Percentiles rank a stretch among this genome's conserved stretches.
phyloP scores from a whole-genome alignment of 2,888 invertebrate species.

The Athalia circularis region DNA sequence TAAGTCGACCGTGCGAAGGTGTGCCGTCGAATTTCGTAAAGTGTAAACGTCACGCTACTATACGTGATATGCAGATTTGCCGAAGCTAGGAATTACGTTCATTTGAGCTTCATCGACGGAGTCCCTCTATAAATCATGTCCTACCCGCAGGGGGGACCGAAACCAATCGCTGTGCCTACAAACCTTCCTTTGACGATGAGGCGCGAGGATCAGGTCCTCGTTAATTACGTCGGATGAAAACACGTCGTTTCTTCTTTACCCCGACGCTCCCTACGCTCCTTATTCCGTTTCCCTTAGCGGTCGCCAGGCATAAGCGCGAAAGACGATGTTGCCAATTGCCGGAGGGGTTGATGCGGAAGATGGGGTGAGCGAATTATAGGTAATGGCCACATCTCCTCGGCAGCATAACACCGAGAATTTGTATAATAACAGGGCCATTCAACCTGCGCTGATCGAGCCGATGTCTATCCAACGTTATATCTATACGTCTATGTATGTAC shows the following conservation, averaged over 20 bases:
- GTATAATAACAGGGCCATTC: conserved; percentile 37
- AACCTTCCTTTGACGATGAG: conserved; percentile 32
- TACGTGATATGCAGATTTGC: too few species aligned
- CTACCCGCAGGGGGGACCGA: not conserved
- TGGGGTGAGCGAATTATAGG: conserved; percentile 14
- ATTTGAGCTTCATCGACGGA: conserved; percentile 18
- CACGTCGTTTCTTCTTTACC: conserved; percentile 29
- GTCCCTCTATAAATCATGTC: conserved; percentile 20
- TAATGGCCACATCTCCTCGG: conserved; percentile 17
- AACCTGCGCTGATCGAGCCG: conserved; percentile 19
- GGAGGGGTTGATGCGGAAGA: not conserved
- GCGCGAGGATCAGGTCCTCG: conserved; percentile 22
- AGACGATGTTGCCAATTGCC: too few species aligned
- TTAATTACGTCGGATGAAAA: conserved; percentile 47
- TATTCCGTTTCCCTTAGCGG: too few species aligned
- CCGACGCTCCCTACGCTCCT: not conserved
- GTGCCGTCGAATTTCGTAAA: too few species aligned
- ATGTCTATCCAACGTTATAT: conserved; percentile 29
- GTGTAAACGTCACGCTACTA: too few species aligned
- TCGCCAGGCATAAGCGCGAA: not conserved
- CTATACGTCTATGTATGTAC: not conserved
- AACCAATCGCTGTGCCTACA: not conserved
- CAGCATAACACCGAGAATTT: conserved; percentile 24
- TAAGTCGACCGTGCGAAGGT: too few species aligned
- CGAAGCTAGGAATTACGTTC: too few species aligned